These are phyloP conservation scores for Pygoscelis antarcticus DNA, from an alignment of 2,113 vertebrate species.

Conservation along the genomic window DNA sequence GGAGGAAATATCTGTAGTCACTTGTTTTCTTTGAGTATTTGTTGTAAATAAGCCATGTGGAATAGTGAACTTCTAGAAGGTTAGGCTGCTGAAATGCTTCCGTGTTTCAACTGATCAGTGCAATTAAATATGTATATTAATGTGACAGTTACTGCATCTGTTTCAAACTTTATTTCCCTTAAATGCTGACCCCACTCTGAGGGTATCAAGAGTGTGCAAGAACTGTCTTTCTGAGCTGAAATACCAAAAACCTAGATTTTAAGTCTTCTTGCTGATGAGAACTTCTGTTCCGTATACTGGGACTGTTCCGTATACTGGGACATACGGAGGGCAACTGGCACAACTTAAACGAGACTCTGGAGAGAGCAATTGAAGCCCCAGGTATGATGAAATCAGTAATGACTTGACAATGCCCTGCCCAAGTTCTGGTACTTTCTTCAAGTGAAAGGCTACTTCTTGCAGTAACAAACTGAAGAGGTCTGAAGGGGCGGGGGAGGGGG, in stretches of 20 bases:
- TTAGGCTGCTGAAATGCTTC: neutral
- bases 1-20: neutral
- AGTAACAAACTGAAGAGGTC: neutral
- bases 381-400: neutral
- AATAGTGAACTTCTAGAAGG: neutral
- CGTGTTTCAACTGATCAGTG: neutral
- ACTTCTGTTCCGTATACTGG: neutral
- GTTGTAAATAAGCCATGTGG: neutral
- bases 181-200: neutral
- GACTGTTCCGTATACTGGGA: neutral
- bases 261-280: neutral
- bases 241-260: neutral
- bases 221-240: neutral
- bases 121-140: neutral
- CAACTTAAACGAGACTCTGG: neutral
- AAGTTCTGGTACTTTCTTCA: neutral
- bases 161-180: neutral
- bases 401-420: neutral
- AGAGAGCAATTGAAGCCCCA: neutral
- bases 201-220: neutral
- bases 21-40: neutral
- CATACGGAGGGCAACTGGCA: accelerated
- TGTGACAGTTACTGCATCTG: neutral
- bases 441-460: neutral
- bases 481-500: neutral